Evolutionary conservation across 2,113 vertebrate species (phyloP).

Genomic region (Platysternon megacephalum): DNA sequence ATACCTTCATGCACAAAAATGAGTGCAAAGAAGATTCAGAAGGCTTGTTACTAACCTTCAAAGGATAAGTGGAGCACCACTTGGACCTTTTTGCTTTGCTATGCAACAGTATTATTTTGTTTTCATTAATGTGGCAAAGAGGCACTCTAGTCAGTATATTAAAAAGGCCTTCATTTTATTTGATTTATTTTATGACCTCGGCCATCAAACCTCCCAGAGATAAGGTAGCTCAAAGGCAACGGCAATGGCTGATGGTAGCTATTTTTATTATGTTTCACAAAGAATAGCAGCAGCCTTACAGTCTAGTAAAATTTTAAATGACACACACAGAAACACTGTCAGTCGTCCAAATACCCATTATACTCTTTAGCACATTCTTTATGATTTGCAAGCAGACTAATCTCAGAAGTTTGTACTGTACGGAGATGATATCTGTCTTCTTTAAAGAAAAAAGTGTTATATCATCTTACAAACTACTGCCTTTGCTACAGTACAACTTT

Average conservation of each 20-base stretch:
- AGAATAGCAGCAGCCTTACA: background rate
- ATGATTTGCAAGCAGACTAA: background rate
- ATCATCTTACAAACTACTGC: background rate
- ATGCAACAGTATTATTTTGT: background rate
- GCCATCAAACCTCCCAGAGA: background rate
- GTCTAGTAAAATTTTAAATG: background rate
- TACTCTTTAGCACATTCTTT: background rate
- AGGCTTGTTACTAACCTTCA: background rate
- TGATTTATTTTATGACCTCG: background rate
- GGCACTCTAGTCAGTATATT: background rate
- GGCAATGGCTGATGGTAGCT: background rate
- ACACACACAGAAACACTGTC: background rate
- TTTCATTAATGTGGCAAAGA: background rate
- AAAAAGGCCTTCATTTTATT: background rate
- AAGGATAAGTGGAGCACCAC: background rate
- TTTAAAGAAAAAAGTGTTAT: background rate
- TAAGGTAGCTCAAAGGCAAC: background rate
- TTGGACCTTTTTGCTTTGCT: background rate
- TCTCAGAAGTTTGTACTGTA: background rate
- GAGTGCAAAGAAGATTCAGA: background rate
- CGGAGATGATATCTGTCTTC: background rate
- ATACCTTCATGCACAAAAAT: accelerated
- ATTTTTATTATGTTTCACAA: background rate
- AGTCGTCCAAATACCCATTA: background rate
- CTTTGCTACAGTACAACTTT: background rate